Conservation (phyloP, 2,888 invertebrate species). For the Nemapogon koenigi region DNA sequence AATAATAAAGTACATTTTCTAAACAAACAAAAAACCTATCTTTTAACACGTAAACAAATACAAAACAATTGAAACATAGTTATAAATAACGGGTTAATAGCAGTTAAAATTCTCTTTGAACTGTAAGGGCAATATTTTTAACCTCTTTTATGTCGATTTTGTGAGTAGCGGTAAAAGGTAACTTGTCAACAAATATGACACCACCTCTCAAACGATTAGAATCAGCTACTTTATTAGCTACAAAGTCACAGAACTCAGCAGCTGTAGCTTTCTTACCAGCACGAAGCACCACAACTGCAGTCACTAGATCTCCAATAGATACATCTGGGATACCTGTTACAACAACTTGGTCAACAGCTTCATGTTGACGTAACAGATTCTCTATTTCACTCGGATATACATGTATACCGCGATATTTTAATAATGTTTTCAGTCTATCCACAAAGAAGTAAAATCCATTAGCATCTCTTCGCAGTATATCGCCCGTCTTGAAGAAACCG, state of each 20-base stretch:
- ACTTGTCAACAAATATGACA: neutral
- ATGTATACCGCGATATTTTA: neutral
- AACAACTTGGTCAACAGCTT: neutral
- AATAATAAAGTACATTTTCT: no score
- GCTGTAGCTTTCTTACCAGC: neutral
- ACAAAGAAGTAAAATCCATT: conserved; percentile 28
- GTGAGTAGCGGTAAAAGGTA: neutral
- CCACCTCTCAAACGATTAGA: neutral
- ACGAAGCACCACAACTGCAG: neutral
- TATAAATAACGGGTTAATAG: no score
- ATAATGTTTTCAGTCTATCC: conserved; percentile 1
- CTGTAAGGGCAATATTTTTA: no score
- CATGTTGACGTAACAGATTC: neutral
- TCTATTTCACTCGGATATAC: conserved; percentile 3
- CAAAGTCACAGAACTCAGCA: conserved; percentile 1
- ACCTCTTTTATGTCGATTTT: conserved; percentile 1
- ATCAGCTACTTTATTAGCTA: conserved; percentile 1
- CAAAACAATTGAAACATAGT: no score
- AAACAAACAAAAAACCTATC: no score
- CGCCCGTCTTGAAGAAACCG: conserved; percentile 33
- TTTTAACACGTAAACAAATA: no score
- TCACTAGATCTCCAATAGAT: neutral
- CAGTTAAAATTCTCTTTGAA: no score
- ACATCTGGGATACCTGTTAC: conserved; percentile 1
- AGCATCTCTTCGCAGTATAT: conserved; percentile 29